Base-by-base conservation (phyloP, 2,797 vertebrate genomes). In the Takifugu ocellatus region DNA sequence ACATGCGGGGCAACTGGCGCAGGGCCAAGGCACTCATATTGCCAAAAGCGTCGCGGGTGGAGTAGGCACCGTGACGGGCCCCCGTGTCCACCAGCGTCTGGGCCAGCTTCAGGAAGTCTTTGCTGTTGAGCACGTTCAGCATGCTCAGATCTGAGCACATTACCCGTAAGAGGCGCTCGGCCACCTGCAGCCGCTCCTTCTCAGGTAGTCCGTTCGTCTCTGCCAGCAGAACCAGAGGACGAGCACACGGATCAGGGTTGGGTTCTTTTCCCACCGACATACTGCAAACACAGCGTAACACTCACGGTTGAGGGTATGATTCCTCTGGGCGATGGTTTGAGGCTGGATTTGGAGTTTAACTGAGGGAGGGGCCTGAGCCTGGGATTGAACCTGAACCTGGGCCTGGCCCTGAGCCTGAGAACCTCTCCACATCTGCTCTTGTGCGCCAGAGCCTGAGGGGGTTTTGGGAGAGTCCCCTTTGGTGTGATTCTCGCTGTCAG, bases 21-120 rank as follows among this genome's bases (percentile, higher is more conserved):
- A 99, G 89, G 0, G 97, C 97, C 84, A 99, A 89, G 0, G 94
- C 93, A 86, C 94, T 96, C 91, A 98, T 96, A 81, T 98, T 97
- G 68, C 97, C 97, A 6, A 99, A 90, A 68, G 95, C 93, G 31
- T 99, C 96, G 0, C 94, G 95, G 76, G 96, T 95, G 0, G 96
- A 95, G 87, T 97, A 99, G 75, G 96, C 94, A 0, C 97, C 97
- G 0, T 98, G 97, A 62, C 96, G 95, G 61, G 97, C 94, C 0
- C 97, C 97, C 0, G 95, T 96, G 65, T 99, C 97, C 69, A 99
- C 96, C n/a, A 99, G 89, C 1, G 95, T 96, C 88, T 99, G 97
- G 0, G 97, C 96, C 79, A 99, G 82, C 87, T 98, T 99, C 49
- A 98, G 91, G 88, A 99, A 99, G 74, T 99, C 97, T 84, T 98